Evolutionary conservation across 2,797 vertebrate genomes (phyloP), one percentile per base, ranked within the genome.

Genomic region (Knipowitschia caucasica): DNA sequence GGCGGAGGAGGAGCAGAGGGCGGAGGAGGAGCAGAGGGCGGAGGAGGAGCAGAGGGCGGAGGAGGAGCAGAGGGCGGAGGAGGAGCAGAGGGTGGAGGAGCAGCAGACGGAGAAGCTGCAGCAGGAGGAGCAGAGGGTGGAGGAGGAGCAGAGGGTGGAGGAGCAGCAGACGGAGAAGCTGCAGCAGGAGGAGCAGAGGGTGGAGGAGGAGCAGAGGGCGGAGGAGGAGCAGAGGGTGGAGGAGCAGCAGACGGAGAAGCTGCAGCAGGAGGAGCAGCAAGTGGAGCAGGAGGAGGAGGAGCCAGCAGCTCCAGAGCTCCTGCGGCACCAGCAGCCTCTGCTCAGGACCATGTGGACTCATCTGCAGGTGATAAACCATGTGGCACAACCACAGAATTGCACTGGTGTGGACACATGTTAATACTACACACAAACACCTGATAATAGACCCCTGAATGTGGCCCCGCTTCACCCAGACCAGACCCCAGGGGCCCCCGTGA

Each of bases 111-210:
- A 36, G 17, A 14, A 54, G 75, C 69, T 2, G 90, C 91, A 34
- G 7, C 7, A 27, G n/a, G n/a, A n/a, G 92, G 93, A 43, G 89
- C 82, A 7, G 81, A 89, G 49, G 69, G 80, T 0, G 89, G 91
- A 73, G 85, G 80, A 0, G 92, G 93, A 43, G 89, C 82, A 7
- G 81, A 89, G 49, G 69, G 80, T 0, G 89, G 91, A 73, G 85
- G 80, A 0, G 64, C 50, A 0, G 43, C n/a, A n/a, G n/a, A n/a
- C n/a, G n/a, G n/a, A n/a, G n/a, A n/a, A 95, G 88, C 93, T 99
- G 71, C 94, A 98, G 73, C 92, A 89, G 77, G 87, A 95, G 77
- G 95, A 99, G 77, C 73, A 49, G 39, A 74, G 63, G 23, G 70
- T 81, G 9, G 92, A 93, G 34, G 81, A 78, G 12, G 92, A 93